Evolutionary conservation across 2,797 vertebrate species (phyloP).

Genomic region (Artibeus lituratus): DNA sequence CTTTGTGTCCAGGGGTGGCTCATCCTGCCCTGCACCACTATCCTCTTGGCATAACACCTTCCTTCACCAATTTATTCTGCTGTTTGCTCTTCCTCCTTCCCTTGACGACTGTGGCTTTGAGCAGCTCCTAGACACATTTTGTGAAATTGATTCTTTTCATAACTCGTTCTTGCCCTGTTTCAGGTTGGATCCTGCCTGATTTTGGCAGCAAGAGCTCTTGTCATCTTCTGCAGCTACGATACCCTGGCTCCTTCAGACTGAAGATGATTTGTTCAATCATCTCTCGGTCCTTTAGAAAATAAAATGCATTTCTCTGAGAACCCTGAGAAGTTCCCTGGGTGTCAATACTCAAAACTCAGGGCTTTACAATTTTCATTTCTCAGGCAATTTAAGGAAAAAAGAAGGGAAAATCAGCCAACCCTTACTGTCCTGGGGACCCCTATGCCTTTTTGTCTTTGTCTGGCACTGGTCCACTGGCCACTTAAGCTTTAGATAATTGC

Average conservation of each 20-base stretch:
- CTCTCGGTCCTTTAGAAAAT: neutral
- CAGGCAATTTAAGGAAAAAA: neutral
- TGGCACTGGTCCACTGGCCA: neutral
- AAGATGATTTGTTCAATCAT: neutral
- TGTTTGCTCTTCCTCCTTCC: neutral
- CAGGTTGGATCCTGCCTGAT: neutral
- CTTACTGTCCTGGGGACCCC: neutral
- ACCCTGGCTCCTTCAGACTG: neutral
- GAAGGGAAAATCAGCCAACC: neutral
- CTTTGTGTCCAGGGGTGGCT: neutral
- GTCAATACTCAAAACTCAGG: neutral
- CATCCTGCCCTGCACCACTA: neutral
- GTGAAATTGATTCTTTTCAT: slow-evolving; percentile 17
- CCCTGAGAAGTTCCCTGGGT: neutral
- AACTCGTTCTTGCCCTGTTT: neutral
- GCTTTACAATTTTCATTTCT: neutral
- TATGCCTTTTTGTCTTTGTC: neutral
- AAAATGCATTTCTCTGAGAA: neutral
- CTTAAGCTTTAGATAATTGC: neutral
- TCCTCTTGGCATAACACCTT: no score
- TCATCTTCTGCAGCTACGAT: neutral
- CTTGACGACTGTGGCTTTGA: neutral
- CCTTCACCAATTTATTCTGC: neutral
- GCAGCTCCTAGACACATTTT: neutral
- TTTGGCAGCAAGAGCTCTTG: neutral